Evolutionary conservation across 2,888 invertebrate species (phyloP), one percentile per base, ranked within the genome.

Genomic region (Enchytraeus crypticus): DNA sequence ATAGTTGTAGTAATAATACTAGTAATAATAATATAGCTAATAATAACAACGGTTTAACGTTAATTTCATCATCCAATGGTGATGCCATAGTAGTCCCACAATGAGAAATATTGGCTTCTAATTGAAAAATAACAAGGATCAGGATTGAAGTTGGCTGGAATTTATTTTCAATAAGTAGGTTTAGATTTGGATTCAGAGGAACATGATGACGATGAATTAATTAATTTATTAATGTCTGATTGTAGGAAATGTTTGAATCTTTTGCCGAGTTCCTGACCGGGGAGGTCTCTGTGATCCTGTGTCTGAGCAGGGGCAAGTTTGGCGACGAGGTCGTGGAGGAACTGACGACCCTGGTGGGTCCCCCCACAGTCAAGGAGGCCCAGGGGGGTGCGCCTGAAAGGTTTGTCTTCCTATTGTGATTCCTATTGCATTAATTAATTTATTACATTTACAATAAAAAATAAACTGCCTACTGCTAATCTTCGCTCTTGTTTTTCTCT

Each of bases 261-360:
- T 23, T 47, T 8, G 26, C 21, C 26, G 49, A 47, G 49, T 47
- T 47, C 49, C 49, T 47, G 57, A 45, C 60, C 18, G 75, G 75
- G 63, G 77, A 76, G n/a, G 74, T 74, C 3, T 72, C 73, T 55
- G 71, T 73, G 51, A 70, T 77, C 5, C 65, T 79, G 51, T 74
- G 77, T n/a, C 66, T 79, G 47, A 75, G 74, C 23, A 76, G 77
- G 63, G 76, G 74, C 14, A 67, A 69, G 23, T 71, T 71, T 26
- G 77, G 69, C 30, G 74, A 75, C 47, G 73, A 74, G 43, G 71
- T 78, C 57, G 72, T 79, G 49, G 67, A 73, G 47, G 75, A 77
- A 60, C 77, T 77, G 73, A 59, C 74, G 45, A 73, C 77, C 49
- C 67, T 79, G 60, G 70, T 79, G 59, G 79, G 79, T 21, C 78